These are phyloP conservation scores for Scleropages formosus DNA, from an alignment of 2,797 vertebrate genomes.

Conservation along the genomic window DNA sequence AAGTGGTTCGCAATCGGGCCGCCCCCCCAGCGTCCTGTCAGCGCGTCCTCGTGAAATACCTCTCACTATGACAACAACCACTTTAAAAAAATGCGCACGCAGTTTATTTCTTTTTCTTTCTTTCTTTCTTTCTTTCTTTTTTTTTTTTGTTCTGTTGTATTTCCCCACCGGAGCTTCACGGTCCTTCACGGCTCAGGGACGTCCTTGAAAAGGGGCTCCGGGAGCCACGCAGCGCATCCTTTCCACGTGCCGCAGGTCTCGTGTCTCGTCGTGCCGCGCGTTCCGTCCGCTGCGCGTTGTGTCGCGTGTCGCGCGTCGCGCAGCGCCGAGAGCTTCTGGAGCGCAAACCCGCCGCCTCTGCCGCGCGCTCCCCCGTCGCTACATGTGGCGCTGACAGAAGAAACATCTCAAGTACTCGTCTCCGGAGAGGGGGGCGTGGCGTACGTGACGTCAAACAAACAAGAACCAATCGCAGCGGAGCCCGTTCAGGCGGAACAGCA, in stretches of 20 bases:
- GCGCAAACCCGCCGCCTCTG: conserved; percentile 28
- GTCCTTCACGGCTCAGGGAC: conserved; percentile 31
- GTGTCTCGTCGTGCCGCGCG: not conserved
- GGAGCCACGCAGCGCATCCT: conserved; percentile 42
- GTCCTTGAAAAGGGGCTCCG: conserved; percentile 30
- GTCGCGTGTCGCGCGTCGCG: not conserved
- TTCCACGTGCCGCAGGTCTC: conserved; percentile 36
- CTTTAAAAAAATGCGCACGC: conserved; percentile 62
- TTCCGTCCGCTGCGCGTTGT: not conserved
- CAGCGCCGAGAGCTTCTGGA: not conserved
- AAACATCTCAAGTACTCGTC: conserved; percentile 78
- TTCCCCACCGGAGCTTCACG: conserved; percentile 66
- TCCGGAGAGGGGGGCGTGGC: conserved; percentile 43
- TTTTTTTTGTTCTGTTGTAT: conserved; percentile 63
- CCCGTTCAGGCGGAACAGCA: conserved; percentile 83
- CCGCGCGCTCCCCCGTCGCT: conserved; percentile 61
- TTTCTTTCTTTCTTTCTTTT: too few species aligned
- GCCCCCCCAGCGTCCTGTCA: conserved; percentile 23
- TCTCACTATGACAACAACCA: conserved; percentile 39
- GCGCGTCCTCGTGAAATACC: conserved; percentile 15
- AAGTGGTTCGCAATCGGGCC: not conserved
- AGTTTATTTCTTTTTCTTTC: conserved; percentile 50
- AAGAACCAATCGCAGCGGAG: conserved; percentile 74
- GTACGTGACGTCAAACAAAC: conserved; percentile 68
- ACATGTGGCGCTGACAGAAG: conserved; percentile 95